Evolutionary conservation across 2,888 invertebrate genomes (phyloP).

Genomic region (Rosalia funebris): DNA sequence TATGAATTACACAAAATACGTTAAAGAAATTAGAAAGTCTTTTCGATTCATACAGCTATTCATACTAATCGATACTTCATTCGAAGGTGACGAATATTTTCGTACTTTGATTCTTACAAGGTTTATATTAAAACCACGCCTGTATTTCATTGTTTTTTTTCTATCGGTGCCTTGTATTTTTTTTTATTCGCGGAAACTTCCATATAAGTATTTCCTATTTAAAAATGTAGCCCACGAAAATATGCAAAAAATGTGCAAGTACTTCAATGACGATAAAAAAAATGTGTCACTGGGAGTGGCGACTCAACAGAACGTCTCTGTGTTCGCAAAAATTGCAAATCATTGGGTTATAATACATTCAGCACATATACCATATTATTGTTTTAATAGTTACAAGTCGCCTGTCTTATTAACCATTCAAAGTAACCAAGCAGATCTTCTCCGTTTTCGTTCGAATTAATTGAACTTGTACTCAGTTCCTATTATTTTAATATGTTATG

Average conservation of each 20-base stretch:
- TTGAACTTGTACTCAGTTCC: no score
- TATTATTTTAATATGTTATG: no score
- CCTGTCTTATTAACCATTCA: no score
- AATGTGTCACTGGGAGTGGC: not conserved
- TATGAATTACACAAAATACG: no score
- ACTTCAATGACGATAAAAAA: not conserved
- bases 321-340: not conserved
- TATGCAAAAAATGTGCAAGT: constrained; percentile 1
- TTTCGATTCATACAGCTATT: no score
- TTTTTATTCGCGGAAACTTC: not conserved
- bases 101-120: no score
- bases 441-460: no score
- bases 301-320: not conserved
- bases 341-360: not conserved
- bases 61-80: no score
- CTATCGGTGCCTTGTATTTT: not conserved
- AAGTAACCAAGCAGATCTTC: no score
- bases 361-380: not conserved
- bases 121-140: not conserved
- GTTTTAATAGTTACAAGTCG: no score
- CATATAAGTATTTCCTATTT: not conserved
- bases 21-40: no score
- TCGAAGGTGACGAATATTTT: no score
- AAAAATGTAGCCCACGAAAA: not conserved
- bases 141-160: not conserved